These are phyloP conservation scores for Macroramphosus scolopax DNA, from an alignment of 2,797 vertebrate species.

Conservation along the genomic window DNA sequence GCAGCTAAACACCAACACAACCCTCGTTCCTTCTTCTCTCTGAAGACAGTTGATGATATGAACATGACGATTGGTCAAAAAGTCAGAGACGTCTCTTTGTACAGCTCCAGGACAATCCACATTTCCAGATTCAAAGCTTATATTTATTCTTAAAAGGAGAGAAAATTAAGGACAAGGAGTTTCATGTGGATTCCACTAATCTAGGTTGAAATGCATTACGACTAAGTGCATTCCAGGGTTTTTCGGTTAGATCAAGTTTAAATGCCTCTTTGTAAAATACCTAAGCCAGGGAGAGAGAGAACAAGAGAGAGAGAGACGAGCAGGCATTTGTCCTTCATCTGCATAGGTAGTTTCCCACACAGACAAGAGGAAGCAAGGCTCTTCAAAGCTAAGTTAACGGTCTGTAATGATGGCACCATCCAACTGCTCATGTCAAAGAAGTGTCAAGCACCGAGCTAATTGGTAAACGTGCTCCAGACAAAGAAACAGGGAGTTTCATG, in stretches of 20 bases:
- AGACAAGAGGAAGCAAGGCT: slow-evolving; percentile 8
- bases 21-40: background rate
- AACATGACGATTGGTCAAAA: background rate
- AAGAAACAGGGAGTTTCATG: slow-evolving; percentile 21
- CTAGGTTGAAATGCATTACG: too few relatives aligned
- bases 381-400: slow-evolving; percentile 31
- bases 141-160: background rate
- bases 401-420: slow-evolving; percentile 26
- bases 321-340: too few relatives aligned
- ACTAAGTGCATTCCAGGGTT: too few relatives aligned
- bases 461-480: slow-evolving; percentile 34
- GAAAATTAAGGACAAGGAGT: too few relatives aligned
- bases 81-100: background rate
- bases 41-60: background rate
- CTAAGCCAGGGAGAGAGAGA: too few relatives aligned
- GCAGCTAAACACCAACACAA: background rate
- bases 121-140: background rate
- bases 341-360: slow-evolving; percentile 30
- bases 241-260: too few relatives aligned
- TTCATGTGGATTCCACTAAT: too few relatives aligned
- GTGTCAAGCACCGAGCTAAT: slow-evolving; percentile 45
- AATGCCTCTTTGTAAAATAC: too few relatives aligned
- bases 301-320: too few relatives aligned
- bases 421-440: slow-evolving; percentile 15
- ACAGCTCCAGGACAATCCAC: background rate